Percentiles rank a stretch among this genome's conserved stretches.
These are phyloP conservation scores for Alectoris magna DNA, from an alignment of 2,797 vertebrate genomes.

Conservation along the genomic window DNA sequence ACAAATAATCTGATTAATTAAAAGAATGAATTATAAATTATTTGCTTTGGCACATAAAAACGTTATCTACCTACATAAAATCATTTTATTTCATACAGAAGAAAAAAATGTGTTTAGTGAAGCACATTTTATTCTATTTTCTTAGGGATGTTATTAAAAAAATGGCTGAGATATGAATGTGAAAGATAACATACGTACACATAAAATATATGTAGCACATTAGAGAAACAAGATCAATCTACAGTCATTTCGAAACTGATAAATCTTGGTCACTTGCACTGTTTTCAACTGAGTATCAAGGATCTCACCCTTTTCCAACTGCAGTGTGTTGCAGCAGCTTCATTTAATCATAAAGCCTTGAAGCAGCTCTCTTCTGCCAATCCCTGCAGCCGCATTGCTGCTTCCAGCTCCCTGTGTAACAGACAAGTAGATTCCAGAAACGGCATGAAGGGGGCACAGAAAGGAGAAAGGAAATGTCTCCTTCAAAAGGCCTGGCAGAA, in stretches of 20 bases:
- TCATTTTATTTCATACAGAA: background rate
- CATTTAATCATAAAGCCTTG: conserved; percentile 16
- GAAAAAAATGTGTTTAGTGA: background rate
- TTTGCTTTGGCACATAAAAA: background rate
- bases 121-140: background rate
- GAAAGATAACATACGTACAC: background rate
- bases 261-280: background rate
- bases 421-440: conserved; percentile 36
- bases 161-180: background rate
- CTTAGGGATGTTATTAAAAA: background rate
- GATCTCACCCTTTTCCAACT: conserved; percentile 52
- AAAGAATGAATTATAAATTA: background rate
- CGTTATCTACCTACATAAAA: background rate
- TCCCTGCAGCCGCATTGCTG: conserved; percentile 60
- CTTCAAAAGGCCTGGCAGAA: background rate
- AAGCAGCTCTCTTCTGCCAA: conserved; percentile 58
- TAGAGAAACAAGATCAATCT: background rate
- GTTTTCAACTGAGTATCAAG: background rate
- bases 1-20: background rate
- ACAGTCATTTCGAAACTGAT: background rate
- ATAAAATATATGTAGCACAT: background rate
- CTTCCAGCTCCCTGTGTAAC: conserved; percentile 19
- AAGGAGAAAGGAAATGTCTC: background rate
- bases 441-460: background rate
- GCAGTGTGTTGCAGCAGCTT: conserved; percentile 52